Evolutionary conservation across 2,113 vertebrate genomes (phyloP).

Genomic region (Cavia aperea): DNA sequence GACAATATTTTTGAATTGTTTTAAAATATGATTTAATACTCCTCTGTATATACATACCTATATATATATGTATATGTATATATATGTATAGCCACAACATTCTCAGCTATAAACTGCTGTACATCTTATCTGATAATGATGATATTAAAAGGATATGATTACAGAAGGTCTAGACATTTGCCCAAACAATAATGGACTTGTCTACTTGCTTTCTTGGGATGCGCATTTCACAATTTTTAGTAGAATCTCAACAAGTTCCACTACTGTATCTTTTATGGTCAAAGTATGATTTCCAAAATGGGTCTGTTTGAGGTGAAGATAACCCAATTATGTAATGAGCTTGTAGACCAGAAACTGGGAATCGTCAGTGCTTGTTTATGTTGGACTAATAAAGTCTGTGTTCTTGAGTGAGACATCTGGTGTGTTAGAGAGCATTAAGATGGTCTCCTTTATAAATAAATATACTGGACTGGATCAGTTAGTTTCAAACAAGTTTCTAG

Average conservation of each 20-base stretch:
- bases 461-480: background rate
- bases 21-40: background rate
- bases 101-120: background rate
- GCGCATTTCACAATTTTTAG: background rate
- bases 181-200: background rate
- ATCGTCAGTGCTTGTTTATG: background rate
- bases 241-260: background rate
- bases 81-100: background rate
- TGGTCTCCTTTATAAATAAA: background rate
- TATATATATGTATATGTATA: no score
- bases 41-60: background rate
- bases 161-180: background rate
- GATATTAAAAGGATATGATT: background rate
- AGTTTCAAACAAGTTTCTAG: background rate
- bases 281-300: background rate
- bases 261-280: background rate
- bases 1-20: background rate
- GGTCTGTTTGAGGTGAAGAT: background rate
- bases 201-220: background rate
- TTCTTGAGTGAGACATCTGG: background rate
- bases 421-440: background rate
- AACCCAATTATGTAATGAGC: background rate
- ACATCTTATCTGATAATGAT: background rate
- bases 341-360: background rate
- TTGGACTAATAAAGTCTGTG: background rate